Base-by-base conservation (phyloP, 2,113 vertebrate genomes). In the Chionomys nivalis region DNA sequence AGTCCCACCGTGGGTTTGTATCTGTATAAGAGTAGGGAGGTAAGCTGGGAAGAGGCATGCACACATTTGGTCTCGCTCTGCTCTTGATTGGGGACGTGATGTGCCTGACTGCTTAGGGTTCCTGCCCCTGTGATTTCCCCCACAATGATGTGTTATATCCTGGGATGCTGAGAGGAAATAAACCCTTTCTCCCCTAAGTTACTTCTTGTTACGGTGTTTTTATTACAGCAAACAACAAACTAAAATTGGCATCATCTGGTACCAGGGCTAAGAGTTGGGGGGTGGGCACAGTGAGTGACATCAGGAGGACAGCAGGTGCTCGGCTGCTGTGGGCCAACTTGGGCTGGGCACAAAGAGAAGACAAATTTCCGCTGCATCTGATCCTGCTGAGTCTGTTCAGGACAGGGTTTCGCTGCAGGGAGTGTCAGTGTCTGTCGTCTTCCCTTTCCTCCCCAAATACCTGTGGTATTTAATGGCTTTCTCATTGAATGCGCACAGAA, bases 391-490 rank as follows among this genome's bases (percentile, higher is more conserved):
- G 26, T 31, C 61, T 66, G 16, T 55, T 52, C 26, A 3, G 24
- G 31, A 65, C 58, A 61, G 21, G 85, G 8, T 79, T 94, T 94
- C 7, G 21, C 82, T 31, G 91, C 23, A 28, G 23, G 19, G 24
- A 0, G 36, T 82, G 39, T 66, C 13, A 72, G 11, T 36, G 81
- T 90, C 75, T 94, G 23, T 75, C 86, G 61, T 85, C 28, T 36
- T 49, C 39, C 58, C 17, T 88, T 86, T 63, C 42, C 16, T 68
- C 21, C 49, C 75, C 47, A 89, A 89, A 96, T 47, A 94, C 58
- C 82, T 85, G 17, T 49, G 93, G 28, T 79, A 89, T 90, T 88
- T 70, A 63, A 89, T 81, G 85, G 28, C 77, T 96, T 96, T 94
- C 55, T 90, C 75, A 83, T 81, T 95, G 87, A 75, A 85, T 83